Conservation (phyloP, 2,797 vertebrate species). For the Malacoctenus gilli region DNA sequence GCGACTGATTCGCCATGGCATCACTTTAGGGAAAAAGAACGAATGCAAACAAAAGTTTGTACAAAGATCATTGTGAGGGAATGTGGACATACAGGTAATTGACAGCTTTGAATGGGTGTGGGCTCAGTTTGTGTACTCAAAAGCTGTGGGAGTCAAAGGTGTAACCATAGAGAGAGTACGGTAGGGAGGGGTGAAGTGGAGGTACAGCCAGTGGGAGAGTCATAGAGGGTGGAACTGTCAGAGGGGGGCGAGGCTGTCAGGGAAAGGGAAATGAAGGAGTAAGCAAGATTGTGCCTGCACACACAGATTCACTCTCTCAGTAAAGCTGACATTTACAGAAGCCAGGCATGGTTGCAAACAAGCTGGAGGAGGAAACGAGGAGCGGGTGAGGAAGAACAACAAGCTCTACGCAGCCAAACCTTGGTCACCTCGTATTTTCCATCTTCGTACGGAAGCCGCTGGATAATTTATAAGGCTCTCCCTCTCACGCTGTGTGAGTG, state of each 20-base stretch:
- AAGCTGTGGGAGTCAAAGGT: constrained; percentile 60
- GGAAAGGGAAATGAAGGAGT: constrained; percentile 70
- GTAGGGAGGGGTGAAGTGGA: constrained; percentile 64
- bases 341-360: constrained; percentile 60
- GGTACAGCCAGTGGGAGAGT: constrained; percentile 62
- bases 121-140: constrained; percentile 62
- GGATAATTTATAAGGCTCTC: constrained; percentile 76
- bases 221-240: constrained; percentile 68
- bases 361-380: constrained; percentile 41
- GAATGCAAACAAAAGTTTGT: constrained; percentile 5
- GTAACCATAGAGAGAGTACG: constrained; percentile 60
- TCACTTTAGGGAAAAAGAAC: constrained; percentile 12
- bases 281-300: constrained; percentile 76
- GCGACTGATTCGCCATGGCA: constrained; percentile 1
- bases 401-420: constrained; percentile 46
- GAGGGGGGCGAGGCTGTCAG: constrained; percentile 68
- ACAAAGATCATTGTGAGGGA: constrained; percentile 59
- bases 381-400: constrained; percentile 52
- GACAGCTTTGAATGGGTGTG: constrained; percentile 62
- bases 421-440: constrained; percentile 58
- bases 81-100: constrained; percentile 79
- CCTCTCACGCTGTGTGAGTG: constrained; percentile 42
- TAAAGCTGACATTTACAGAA: constrained; percentile 46
- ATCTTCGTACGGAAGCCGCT: constrained; percentile 67
- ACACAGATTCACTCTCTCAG: constrained; percentile 40